Percentiles rank a stretch among this genome's conserved stretches.
Conservation (phyloP, 1,140 invertebrate species). For the Orchesella cincta region DNA sequence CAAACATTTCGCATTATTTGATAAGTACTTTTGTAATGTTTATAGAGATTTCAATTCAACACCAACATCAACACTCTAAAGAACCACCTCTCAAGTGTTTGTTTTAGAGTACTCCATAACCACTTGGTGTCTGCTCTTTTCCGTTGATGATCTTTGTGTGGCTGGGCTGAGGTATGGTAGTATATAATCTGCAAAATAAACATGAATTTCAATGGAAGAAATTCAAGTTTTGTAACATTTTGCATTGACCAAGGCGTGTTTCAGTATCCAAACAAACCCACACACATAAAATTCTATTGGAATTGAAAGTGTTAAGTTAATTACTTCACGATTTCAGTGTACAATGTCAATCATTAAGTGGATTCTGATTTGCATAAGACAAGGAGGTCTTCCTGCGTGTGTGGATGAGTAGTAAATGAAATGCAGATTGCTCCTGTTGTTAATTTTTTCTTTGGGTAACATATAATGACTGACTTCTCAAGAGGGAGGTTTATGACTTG, state of each 20-base stretch:
- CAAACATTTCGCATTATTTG: neutral
- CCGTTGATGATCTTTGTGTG: too few species aligned
- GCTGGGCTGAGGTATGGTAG: neutral
- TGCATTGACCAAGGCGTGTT: neutral
- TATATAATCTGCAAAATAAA: neutral
- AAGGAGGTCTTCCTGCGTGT: neutral
- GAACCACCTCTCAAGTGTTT: slow-evolving; percentile 3
- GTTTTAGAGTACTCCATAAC: too few species aligned
- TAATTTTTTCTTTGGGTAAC: neutral
- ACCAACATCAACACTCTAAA: neutral
- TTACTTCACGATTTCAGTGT: slow-evolving; percentile 20
- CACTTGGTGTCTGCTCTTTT: too few species aligned
- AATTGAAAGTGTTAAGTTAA: slow-evolving; percentile 14
- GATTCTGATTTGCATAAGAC: neutral
- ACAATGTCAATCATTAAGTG: neutral
- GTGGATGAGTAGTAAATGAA: neutral
- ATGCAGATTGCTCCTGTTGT: neutral
- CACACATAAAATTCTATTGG: neutral
- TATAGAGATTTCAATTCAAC: neutral
- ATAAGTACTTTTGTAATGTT: slow-evolving; percentile 2
- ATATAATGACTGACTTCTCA: neutral
- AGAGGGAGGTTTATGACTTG: neutral
- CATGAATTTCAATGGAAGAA: neutral
- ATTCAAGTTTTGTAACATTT: neutral
- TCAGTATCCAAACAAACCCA: neutral